Percentiles rank a stretch among this genome's conserved stretches.
Evolutionary conservation across 1,140 invertebrate species (phyloP).

Genomic region (Ericerus pela): DNA sequence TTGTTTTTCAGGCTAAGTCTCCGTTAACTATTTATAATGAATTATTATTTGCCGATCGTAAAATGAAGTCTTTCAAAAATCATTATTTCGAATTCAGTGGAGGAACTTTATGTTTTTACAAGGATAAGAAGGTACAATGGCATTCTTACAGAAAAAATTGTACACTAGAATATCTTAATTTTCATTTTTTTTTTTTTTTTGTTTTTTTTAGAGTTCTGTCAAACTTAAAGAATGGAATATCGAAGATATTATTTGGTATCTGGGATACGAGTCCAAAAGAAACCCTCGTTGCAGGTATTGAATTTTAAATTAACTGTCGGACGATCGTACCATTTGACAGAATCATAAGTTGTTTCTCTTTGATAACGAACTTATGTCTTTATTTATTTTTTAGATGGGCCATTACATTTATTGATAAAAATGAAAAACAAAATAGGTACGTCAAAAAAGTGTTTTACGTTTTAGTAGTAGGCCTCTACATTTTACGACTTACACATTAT

Average conservation of each 20-base stretch:
- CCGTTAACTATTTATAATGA: slow-evolving; percentile 47
- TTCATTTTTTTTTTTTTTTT: background rate
- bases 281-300: slow-evolving; percentile 55
- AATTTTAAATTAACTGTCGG: no score
- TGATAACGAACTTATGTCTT: no score
- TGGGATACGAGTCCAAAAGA: slow-evolving; percentile 62
- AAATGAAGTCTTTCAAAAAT: slow-evolving; percentile 56
- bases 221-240: slow-evolving; percentile 55
- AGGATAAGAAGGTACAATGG: slow-evolving; percentile 50
- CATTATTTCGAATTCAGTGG: slow-evolving; percentile 64
- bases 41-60: slow-evolving; percentile 59
- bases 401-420: slow-evolving; percentile 57
- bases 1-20: slow-evolving; percentile 34
- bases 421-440: slow-evolving; percentile 41
- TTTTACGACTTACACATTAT: no score
- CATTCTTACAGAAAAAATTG: background rate
- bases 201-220: slow-evolving; percentile 38
- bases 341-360: no score
- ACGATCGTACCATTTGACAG: no score
- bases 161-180: background rate
- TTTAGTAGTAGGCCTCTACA: background rate
- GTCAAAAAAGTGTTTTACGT: slow-evolving; percentile 10
- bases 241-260: slow-evolving; percentile 64
- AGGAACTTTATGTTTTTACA: slow-evolving; percentile 60
- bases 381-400: slow-evolving; percentile 41